A percentile compares a stretch with the other conserved stretches of the same genome.
Conservation (phyloP, 2,113 vertebrate species). For the Ptilorrhoa leucosticta region DNA sequence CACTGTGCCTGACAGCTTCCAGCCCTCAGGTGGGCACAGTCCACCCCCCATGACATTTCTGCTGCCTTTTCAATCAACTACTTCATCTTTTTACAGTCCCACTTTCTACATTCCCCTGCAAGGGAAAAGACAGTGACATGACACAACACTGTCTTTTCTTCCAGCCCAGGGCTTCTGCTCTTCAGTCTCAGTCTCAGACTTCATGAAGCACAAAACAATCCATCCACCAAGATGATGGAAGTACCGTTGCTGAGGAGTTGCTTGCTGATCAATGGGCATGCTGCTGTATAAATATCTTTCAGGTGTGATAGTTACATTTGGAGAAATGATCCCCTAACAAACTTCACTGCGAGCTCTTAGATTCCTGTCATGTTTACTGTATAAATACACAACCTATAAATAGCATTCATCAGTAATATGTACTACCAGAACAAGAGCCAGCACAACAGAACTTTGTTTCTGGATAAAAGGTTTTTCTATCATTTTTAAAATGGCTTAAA, state of each 20-base stretch:
- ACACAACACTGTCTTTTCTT: neutral
- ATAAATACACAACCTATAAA: neutral
- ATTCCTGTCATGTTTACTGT: neutral
- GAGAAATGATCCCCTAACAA: neutral
- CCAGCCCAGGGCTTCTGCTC: neutral
- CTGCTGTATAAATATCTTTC: neutral
- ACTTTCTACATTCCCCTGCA: neutral
- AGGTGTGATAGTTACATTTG: neutral
- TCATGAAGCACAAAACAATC: neutral
- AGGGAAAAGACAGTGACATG: neutral
- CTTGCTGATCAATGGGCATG: neutral
- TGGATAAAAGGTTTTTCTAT: neutral
- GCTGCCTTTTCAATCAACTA: neutral
- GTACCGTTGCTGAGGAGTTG: neutral
- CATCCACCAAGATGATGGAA: neutral
- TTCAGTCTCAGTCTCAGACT: neutral
- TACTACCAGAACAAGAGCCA: neutral
- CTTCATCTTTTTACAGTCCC: neutral
- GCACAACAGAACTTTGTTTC: neutral
- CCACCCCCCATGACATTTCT: neutral
- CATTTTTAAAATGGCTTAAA: constrained; percentile 5
- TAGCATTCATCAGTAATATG: neutral
- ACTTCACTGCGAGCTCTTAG: neutral
- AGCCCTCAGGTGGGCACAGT: neutral
- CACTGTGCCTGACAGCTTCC: neutral